These are phyloP conservation scores for Muntiacus muntjak DNA, from an alignment of 2,113 vertebrate species.

Conservation along the genomic window DNA sequence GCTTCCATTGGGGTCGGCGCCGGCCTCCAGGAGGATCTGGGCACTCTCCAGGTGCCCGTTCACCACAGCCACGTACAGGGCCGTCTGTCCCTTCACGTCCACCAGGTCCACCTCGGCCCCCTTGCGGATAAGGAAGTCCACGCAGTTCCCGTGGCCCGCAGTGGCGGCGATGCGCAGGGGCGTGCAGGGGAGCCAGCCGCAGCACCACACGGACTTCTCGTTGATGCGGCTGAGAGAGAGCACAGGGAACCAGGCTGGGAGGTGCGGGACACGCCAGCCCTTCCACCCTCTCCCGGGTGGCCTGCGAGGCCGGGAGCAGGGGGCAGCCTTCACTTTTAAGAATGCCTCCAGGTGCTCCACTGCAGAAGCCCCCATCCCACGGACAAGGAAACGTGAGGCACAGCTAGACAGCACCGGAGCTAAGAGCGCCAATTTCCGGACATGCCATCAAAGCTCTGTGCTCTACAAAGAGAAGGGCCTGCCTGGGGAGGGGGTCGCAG, in stretches of 20 bases:
- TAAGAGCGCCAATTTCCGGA: not conserved
- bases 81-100: conserved; percentile 95
- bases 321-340: accelerated
- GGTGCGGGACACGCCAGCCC: accelerated
- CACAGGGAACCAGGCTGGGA: not conserved
- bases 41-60: conserved; percentile 93
- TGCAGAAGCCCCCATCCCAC: not conserved
- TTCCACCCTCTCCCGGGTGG: too few species aligned
- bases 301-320: accelerated
- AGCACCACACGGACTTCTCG: conserved; percentile 95
- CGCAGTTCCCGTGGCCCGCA: conserved; percentile 88
- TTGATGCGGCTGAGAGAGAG: conserved; percentile 87
- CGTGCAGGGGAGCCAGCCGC: conserved; percentile 93
- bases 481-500: accelerated
- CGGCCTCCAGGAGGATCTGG: conserved; percentile 90
- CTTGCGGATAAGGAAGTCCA: conserved; percentile 88
- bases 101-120: conserved; percentile 94
- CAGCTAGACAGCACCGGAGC: accelerated
- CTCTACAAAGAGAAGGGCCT: not conserved
- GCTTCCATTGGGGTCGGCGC: conserved; percentile 93
- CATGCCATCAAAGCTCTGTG: too few species aligned
- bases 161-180: conserved; percentile 92
- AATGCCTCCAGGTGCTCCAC: accelerated
- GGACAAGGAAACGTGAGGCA: not conserved
- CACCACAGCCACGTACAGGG: conserved; percentile 92